Base-by-base conservation (phyloP, 2,888 invertebrate genomes). In the Caenorhabditis angaria region DNA sequence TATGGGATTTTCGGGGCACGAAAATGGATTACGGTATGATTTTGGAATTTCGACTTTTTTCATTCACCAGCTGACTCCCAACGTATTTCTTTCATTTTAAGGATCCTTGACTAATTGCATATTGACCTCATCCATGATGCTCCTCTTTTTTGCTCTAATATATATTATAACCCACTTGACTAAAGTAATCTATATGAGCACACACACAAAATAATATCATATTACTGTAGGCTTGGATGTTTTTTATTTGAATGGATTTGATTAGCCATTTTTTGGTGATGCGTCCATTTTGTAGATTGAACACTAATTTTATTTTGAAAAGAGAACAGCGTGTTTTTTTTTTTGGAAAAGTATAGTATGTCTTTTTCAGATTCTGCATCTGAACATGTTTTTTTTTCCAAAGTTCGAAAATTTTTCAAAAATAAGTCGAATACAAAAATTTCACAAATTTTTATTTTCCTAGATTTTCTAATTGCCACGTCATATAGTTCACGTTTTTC, bases 181-280 rank as follows among this genome's bases (percentile, higher is more conserved):
- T 56, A 56, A 56, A 27, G 28, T 56, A 56, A 56, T 56, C 55
- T 56, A 28, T 56, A n/a, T 54, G 25, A 10, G 2, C 18, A n/a
- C n/a, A 22, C 29, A 10, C 55, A 56, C 32, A 29, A 29, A 56
- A 28, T 14, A 10, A 28, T 24, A 50, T 24, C 24, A 4, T 4
- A 50, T 50, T 20, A 50, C 50, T 24, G 50, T 50, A 50, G 50
- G 5, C 3, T n/a, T n/a, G n/a, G n/a, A n/a, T n/a, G n/a, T n/a
- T 20, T 48, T 48, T 48, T 48, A 8, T 5, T 32, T 5, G 32
- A 12, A 32, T 32, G 32, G 32, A 32, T 32, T 32, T 8, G 32
- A 32, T 32, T 32, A 32, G 32, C 32, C 32, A 8, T 8, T 12
- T 5, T 32, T 8, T 32, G 32, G 32, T 5, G 10, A 8, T 32